Conservation (phyloP, 2,888 invertebrate species). For the Kuschelorhynchus macadamiae region DNA sequence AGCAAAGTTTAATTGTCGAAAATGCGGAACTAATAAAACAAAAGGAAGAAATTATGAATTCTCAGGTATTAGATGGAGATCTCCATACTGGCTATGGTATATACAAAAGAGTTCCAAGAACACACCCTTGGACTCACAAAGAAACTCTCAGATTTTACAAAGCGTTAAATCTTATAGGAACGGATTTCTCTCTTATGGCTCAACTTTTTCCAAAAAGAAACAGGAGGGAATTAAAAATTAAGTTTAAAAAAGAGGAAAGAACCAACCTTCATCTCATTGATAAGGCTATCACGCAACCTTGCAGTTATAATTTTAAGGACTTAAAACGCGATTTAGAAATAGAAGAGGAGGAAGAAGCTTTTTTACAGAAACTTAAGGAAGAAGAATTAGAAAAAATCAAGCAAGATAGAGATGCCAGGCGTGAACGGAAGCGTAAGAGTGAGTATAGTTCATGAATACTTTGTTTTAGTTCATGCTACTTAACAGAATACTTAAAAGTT, state of each 20-base stretch:
- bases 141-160: conserved; percentile 94
- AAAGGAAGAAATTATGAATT: conserved; percentile 76
- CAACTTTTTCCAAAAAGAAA: conserved; percentile 83
- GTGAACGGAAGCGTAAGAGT: conserved; percentile 9
- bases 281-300: conserved; percentile 80
- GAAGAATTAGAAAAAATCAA: conserved; percentile 44
- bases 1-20: conserved; percentile 86
- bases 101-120: conserved; percentile 77
- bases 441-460: no score
- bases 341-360: conserved; percentile 53
- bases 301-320: conserved; percentile 77
- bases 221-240: conserved; percentile 87
- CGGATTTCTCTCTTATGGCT: conserved; percentile 93
- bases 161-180: conserved; percentile 90
- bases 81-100: conserved; percentile 72
- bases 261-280: conserved; percentile 81
- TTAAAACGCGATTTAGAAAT: conserved; percentile 72
- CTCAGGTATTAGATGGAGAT: conserved; percentile 77
- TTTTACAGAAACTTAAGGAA: conserved; percentile 61
- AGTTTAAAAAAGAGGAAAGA: conserved; percentile 94
- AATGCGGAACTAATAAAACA: conserved; percentile 76
- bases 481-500: no score
- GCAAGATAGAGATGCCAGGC: conserved; percentile 1
- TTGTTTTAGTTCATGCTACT: no score
- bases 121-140: conserved; percentile 81